These are phyloP conservation scores for Sphaerophoria taeniata DNA, from an alignment of 2,888 invertebrate genomes.

Conservation along the genomic window DNA sequence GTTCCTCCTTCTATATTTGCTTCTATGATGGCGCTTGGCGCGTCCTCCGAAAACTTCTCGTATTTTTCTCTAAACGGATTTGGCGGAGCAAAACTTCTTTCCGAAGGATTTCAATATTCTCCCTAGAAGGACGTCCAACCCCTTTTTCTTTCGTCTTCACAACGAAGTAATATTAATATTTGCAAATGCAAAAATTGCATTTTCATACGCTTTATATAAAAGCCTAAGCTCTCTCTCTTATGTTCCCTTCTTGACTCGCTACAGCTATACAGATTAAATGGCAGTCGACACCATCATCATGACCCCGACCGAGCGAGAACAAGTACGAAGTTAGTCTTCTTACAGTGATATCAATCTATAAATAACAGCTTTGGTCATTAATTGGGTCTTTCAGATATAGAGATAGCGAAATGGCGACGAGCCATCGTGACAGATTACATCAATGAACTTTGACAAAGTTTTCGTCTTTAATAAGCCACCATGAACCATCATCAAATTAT, in stretches of 20 bases:
- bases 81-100: slow-evolving; percentile 51
- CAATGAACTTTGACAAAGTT: slow-evolving; percentile 43
- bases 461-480: too few relatives aligned
- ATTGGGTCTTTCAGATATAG: slow-evolving; percentile 11
- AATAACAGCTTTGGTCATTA: slow-evolving; percentile 45
- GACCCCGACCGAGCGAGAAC: neutral
- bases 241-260: neutral
- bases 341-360: slow-evolving; percentile 43
- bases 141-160: neutral
- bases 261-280: too few relatives aligned
- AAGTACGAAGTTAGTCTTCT: slow-evolving; percentile 32
- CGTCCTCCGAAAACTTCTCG: slow-evolving; percentile 31
- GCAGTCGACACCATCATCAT: too few relatives aligned
- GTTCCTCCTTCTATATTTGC: neutral
- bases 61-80: slow-evolving; percentile 57
- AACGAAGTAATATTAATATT: neutral
- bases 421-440: slow-evolving; percentile 28
- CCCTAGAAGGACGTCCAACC: neutral
- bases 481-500: too few relatives aligned
- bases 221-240: neutral
- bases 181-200: slow-evolving; percentile 1
- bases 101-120: slow-evolving; percentile 60
- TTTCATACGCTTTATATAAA: neutral
- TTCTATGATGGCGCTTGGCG: neutral
- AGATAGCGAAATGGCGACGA: too few relatives aligned